phyloP scores from a whole-genome alignment of 2,113 vertebrate genomes.

The Nothoprocta pentlandii region DNA sequence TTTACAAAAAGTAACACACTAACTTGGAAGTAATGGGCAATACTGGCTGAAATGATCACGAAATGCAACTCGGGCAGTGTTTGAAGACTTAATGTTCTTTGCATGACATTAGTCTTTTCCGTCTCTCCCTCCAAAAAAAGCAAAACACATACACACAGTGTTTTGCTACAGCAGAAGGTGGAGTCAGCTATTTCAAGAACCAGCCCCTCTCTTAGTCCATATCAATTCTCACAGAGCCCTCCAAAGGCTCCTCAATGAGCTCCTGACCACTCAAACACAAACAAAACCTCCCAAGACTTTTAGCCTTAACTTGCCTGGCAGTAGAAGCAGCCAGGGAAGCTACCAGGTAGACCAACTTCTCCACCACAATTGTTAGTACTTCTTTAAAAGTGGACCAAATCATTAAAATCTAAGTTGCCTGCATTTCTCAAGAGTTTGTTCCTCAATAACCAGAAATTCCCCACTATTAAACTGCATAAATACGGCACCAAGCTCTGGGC shows the following conservation, averaged over 20 bases:
- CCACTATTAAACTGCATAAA: rapidly evolving
- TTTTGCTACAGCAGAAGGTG: not conserved
- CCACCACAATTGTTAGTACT: too few species aligned
- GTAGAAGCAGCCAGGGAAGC: rapidly evolving
- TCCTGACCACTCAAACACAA: not conserved
- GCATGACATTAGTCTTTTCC: not conserved
- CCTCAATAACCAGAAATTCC: not conserved
- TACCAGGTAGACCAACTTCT: not conserved
- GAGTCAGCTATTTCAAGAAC: not conserved
- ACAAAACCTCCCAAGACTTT: not conserved
- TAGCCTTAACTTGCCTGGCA: too few species aligned
- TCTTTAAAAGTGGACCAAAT: not conserved
- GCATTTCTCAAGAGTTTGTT: not conserved
- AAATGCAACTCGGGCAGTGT: not conserved
- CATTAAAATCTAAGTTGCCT: not conserved
- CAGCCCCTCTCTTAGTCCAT: not conserved
- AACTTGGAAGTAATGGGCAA: not conserved
- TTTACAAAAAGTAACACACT: not conserved
- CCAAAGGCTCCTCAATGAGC: not conserved
- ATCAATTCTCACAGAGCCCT: not conserved
- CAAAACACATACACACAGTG: too few species aligned
- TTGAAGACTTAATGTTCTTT: not conserved
- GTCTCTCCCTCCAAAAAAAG: not conserved
- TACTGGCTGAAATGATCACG: not conserved
- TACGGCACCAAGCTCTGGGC: rapidly evolving